Base-by-base conservation (phyloP, 2,888 invertebrate genomes). In the Entomobrya proxima region DNA sequence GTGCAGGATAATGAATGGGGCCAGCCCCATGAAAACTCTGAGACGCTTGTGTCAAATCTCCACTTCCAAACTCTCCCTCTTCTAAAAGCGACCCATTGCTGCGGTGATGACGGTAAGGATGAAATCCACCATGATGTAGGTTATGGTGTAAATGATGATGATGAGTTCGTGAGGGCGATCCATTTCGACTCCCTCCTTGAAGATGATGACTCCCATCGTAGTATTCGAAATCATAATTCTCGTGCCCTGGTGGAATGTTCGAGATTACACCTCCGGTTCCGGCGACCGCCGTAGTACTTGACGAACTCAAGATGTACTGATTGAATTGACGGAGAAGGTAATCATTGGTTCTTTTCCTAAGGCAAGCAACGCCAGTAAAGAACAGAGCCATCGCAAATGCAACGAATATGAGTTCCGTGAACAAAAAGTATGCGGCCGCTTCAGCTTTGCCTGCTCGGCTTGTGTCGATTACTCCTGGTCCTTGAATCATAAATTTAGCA, bases 361-460 rank as follows among this genome's bases (percentile, higher is more conserved):
- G 85, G 61, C 89, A 90, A 37, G 88, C 86, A 11, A 90, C 88
- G 0, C 88, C 87, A 21, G 72, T 81, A 40, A 89, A 88, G 82
- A 90, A 90, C 0, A 90, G 78, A 3, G 85, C 86, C 81, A 90
- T 83, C 24, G 89, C 89, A 64, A 89, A 87, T 7, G 86, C 88
- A 2, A 90, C 88, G 47, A 90, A 89, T 11, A 90, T 81, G n/a
- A 90, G 76, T 67, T 90, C 89, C 0, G 89, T 88, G 50, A 90
- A 83, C 40, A 90, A 88, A 50, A 90, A 90, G 61, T 87, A 90
- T n/a, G 87, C 87, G 0, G 87, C 86, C 13, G 87, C 86, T 52
- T 88, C 88, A 13, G 87, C 84, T 37, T 87, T 86, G 2, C 87
- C 88, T 0, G 79, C 27, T 2, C 79, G 40, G 67, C 76, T 84